These are phyloP conservation scores for Theristicus caerulescens DNA, from an alignment of 2,113 vertebrate genomes.

Conservation along the genomic window DNA sequence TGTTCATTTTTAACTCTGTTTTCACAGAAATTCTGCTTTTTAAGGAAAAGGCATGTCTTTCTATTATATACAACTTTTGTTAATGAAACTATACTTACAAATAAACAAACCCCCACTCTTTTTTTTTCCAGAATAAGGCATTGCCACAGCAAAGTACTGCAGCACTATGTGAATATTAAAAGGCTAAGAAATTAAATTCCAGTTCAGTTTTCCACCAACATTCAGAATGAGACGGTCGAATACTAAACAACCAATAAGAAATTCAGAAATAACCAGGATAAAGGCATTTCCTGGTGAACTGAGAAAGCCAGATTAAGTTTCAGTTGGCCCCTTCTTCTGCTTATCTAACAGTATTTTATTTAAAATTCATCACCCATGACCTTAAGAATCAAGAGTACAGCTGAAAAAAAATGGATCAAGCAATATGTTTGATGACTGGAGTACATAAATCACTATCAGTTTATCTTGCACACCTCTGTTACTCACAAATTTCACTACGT, in stretches of 20 bases:
- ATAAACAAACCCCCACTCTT: neutral
- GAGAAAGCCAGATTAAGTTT: slow-evolving; percentile 12
- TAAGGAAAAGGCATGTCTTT: neutral
- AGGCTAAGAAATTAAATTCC: neutral
- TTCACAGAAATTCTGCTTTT: neutral
- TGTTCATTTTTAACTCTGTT: neutral
- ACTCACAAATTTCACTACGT: neutral
- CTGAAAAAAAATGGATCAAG: neutral
- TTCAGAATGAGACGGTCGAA: neutral
- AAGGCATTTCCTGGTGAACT: slow-evolving; percentile 17
- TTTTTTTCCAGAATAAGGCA: neutral
- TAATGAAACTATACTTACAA: neutral
- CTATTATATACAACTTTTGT: neutral
- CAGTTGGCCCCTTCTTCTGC: neutral
- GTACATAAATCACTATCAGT: neutral
- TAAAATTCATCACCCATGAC: slow-evolving; percentile 15
- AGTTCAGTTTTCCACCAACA: neutral
- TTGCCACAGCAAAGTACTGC: neutral
- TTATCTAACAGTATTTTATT: slow-evolving; percentile 34
- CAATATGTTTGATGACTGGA: neutral
- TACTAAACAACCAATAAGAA: neutral
- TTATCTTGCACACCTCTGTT: neutral
- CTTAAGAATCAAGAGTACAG: neutral
- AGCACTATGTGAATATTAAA: neutral
- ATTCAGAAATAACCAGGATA: neutral